A percentile compares a stretch with the other conserved stretches of the same genome.
These are phyloP conservation scores for Oxyura jamaicensis DNA, from an alignment of 2,113 vertebrate genomes.

Conservation along the genomic window DNA sequence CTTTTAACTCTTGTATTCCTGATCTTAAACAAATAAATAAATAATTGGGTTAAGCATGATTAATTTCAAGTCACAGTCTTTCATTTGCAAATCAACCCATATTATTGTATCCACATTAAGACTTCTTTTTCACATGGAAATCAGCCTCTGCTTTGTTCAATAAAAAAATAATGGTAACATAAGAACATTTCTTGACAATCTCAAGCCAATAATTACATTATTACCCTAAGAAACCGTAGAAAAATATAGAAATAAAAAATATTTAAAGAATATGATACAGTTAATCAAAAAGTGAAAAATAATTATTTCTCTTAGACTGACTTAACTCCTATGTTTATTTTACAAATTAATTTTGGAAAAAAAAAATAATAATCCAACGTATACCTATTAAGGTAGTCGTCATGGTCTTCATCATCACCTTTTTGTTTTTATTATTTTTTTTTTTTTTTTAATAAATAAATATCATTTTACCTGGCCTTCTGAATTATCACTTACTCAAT, in stretches of 20 bases:
- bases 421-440: no score
- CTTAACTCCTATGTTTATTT: not conserved
- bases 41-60: not conserved
- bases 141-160: not conserved
- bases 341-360: not conserved
- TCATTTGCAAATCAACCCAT: not conserved
- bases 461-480: not conserved
- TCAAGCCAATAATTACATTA: not conserved
- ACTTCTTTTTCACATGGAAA: not conserved
- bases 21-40: not conserved
- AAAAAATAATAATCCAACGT: not conserved
- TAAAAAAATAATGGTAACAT: not conserved
- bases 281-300: not conserved
- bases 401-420: no score
- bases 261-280: not conserved
- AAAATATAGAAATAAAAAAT: not conserved
- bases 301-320: not conserved
- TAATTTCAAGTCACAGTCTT: not conserved
- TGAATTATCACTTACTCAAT: not conserved
- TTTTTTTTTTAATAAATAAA: not conserved
- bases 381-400: fast-evolving
- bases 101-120: not conserved
- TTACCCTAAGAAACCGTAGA: not conserved
- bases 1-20: not conserved
- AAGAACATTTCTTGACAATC: not conserved